Conservation (phyloP, 92 coral and sea anemone genomes). For the Pocillopora grandis region DNA sequence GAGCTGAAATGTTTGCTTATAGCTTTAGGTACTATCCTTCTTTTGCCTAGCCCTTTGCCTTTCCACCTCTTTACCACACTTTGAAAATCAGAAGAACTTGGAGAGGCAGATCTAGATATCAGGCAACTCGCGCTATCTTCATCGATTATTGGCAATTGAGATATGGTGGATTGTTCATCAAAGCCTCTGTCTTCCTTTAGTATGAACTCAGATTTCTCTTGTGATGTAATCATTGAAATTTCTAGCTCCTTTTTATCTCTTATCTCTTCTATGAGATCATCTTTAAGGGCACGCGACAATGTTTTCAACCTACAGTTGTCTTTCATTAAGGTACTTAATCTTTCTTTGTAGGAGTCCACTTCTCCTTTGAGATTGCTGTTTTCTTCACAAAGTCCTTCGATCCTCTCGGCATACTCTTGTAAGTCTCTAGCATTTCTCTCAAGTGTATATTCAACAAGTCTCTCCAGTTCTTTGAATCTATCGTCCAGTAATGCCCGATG, state of each 20-base stretch:
- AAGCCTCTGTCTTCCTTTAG: background rate
- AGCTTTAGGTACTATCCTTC: slow-evolving; percentile 6
- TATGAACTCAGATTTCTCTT: slow-evolving; percentile 5
- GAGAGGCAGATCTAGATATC: background rate
- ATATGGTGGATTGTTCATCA: slow-evolving; percentile 21
- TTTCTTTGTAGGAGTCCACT: background rate
- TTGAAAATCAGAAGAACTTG: slow-evolving; percentile 6
- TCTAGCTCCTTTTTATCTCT: slow-evolving; percentile 22
- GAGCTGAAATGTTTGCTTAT: slow-evolving; percentile 14
- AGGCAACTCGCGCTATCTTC: background rate
- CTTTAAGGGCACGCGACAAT: slow-evolving; percentile 17
- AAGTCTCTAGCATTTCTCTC: slow-evolving; percentile 13
- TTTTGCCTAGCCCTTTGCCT: slow-evolving; percentile 8
- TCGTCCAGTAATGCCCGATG: background rate
- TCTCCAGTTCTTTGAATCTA: background rate
- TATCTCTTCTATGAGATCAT: slow-evolving; percentile 31
- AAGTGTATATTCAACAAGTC: background rate
- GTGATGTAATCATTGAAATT: slow-evolving; percentile 19
- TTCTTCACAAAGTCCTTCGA: slow-evolving; percentile 18
- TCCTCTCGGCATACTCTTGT: background rate
- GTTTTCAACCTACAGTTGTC: background rate
- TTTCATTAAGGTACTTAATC: background rate
- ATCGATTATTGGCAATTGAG: background rate
- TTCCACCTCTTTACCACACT: background rate
- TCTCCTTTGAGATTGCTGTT: slow-evolving; percentile 16